Conservation (phyloP, 35 echinoderm and acorn worm species). For the Apostichopus parvimensis region DNA sequence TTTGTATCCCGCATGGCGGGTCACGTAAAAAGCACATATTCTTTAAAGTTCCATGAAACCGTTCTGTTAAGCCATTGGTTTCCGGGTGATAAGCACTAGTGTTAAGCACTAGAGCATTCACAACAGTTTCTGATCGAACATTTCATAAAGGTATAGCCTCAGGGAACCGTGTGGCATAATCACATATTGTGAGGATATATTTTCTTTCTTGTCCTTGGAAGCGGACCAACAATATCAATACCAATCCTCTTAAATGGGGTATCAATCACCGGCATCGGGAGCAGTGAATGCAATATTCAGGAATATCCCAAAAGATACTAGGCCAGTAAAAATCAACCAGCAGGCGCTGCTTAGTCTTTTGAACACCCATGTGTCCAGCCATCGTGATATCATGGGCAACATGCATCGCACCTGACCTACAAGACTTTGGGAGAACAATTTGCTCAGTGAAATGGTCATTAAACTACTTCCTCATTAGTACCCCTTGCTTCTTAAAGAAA, state of each 20-base stretch:
- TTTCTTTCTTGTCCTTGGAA: background rate
- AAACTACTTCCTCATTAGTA: background rate
- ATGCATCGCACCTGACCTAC: background rate
- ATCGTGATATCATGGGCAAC: constrained; percentile 59
- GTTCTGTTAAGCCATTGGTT: constrained; percentile 46
- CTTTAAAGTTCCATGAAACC: constrained; percentile 47
- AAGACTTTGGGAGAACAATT: constrained; percentile 28
- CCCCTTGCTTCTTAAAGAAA: background rate
- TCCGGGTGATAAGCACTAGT: constrained; percentile 47
- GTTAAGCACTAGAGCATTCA: constrained; percentile 16
- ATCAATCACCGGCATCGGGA: constrained; percentile 43
- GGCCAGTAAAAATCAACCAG: constrained; percentile 56
- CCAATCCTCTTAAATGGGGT: constrained; percentile 39
- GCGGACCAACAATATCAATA: constrained; percentile 55
- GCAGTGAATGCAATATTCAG: constrained; percentile 22
- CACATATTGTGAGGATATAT: constrained; percentile 13
- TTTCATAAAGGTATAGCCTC: constrained; percentile 52
- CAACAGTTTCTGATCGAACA: constrained; percentile 43
- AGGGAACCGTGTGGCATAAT: constrained; percentile 54
- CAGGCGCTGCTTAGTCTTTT: constrained; percentile 45
- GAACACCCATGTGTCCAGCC: constrained; percentile 53
- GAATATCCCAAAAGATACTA: constrained; percentile 49
- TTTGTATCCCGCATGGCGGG: too few species aligned
- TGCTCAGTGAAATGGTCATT: background rate
- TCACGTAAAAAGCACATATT: background rate